A percentile compares a stretch with the other conserved stretches of the same genome.
phyloP scores from a whole-genome alignment of 2,113 vertebrate genomes.

The Ceratotherium simum region DNA sequence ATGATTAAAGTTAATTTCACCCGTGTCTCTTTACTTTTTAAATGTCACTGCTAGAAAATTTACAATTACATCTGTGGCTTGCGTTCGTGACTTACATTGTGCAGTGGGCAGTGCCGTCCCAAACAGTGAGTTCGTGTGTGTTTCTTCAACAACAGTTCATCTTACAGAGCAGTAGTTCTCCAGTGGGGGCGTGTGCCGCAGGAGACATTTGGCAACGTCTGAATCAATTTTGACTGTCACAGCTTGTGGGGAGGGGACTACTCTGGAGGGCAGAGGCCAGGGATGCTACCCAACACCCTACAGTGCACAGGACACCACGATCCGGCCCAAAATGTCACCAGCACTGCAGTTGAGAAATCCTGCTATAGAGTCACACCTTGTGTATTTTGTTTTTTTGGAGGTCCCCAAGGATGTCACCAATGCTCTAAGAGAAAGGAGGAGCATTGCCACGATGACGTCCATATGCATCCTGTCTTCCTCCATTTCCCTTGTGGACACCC shows the following conservation, averaged over 20 bases:
- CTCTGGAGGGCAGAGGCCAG: background rate
- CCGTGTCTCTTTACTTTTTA: background rate
- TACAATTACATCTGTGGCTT: background rate
- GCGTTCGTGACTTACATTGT: background rate
- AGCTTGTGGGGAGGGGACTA: fast-evolving
- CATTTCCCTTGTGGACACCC: fast-evolving
- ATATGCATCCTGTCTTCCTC: fast-evolving
- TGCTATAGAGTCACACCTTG: background rate
- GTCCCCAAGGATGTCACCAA: background rate
- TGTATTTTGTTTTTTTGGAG: background rate
- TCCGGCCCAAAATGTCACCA: background rate
- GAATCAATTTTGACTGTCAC: background rate
- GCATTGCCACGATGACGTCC: fast-evolving
- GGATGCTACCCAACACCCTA: fast-evolving
- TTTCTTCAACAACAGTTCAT: background rate
- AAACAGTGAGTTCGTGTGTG: fast-evolving
- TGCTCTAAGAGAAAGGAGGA: background rate
- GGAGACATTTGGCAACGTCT: background rate
- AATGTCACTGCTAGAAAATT: background rate
- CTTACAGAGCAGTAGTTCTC: background rate
- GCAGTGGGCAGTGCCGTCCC: fast-evolving
- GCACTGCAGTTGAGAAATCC: fast-evolving
- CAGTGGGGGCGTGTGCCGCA: fast-evolving
- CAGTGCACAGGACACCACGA: fast-evolving
- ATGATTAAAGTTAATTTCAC: background rate